These are phyloP conservation scores for Atethmia centrago DNA, from an alignment of 2,888 invertebrate species.

Conservation along the genomic window DNA sequence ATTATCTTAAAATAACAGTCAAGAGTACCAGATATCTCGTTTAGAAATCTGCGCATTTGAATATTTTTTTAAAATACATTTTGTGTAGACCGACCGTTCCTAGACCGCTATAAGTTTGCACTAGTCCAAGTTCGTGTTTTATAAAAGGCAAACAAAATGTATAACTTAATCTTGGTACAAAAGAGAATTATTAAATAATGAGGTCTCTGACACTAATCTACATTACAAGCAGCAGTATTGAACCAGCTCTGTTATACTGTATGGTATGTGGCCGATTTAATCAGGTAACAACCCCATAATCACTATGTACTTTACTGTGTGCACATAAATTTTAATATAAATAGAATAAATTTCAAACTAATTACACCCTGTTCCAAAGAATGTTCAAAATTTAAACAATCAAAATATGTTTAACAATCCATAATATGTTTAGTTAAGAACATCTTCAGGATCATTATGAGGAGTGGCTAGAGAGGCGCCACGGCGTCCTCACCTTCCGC, in stretches of 20 bases:
- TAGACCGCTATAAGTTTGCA: slow-evolving; percentile 2
- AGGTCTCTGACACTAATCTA: background rate
- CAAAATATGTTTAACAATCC: background rate
- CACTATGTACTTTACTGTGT: no score
- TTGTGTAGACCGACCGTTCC: slow-evolving; percentile 27
- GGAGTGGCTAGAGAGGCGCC: no score
- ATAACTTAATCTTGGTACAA: background rate
- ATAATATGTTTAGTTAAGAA: background rate
- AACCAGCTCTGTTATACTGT: background rate
- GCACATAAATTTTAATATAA: no score
- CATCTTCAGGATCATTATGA: background rate
- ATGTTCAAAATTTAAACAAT: background rate
- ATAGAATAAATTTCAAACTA: background rate
- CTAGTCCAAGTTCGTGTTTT: slow-evolving; percentile 31
- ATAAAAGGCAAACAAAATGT: background rate
- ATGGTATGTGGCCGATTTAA: background rate
- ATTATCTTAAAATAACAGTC: slow-evolving; percentile 57
- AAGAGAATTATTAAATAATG: background rate
- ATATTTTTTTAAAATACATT: slow-evolving; percentile 57
- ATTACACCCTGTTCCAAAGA: background rate
- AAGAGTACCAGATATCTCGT: slow-evolving; percentile 46
- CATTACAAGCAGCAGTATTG: background rate
- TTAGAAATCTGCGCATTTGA: slow-evolving; percentile 63
- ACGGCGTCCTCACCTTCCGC: no score
- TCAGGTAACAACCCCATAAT: background rate